phyloP scores from a whole-genome alignment of 2,113 vertebrate genomes.

The Sphaerodactylus townsendi region DNA sequence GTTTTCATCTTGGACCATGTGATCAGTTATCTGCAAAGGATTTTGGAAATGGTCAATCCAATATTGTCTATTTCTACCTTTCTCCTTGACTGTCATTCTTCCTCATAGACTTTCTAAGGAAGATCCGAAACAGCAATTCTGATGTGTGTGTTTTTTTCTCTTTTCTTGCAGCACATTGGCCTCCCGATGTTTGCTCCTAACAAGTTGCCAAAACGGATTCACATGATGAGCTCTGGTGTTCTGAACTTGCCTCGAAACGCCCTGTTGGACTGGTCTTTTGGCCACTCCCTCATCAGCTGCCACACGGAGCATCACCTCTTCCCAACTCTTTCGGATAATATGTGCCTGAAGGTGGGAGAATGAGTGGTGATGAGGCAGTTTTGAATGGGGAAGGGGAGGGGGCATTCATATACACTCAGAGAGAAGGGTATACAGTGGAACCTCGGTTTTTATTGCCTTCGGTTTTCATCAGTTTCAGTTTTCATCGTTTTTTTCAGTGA shows the following conservation, averaged over 20 bases:
- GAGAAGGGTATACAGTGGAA: too few species aligned
- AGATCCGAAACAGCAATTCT: accelerated
- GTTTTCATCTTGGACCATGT: neutral
- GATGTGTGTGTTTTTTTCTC: neutral
- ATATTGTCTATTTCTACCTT: neutral
- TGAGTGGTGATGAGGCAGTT: neutral
- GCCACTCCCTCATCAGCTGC: conserved; percentile 93
- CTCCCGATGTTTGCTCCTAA: conserved; percentile 86
- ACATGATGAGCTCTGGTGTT: conserved; percentile 89
- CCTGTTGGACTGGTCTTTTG: conserved; percentile 88
- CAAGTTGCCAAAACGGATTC: conserved; percentile 81
- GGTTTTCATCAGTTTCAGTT: too few species aligned
- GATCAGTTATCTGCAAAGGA: neutral
- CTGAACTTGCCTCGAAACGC: conserved; percentile 87
- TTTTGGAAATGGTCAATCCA: neutral
- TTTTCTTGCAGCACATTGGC: conserved; percentile 84
- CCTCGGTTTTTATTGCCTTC: too few species aligned
- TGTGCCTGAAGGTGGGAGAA: conserved; percentile 89
- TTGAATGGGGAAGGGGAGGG: neutral
- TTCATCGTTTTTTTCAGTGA: too few species aligned
- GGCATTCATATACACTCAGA: neutral
- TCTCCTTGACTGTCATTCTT: neutral
- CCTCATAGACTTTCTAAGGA: neutral
- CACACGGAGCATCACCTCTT: conserved; percentile 96
- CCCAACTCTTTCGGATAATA: conserved; percentile 90